phyloP scores from a whole-genome alignment of 2,888 invertebrate species.

The Scaptomyza flava region DNA sequence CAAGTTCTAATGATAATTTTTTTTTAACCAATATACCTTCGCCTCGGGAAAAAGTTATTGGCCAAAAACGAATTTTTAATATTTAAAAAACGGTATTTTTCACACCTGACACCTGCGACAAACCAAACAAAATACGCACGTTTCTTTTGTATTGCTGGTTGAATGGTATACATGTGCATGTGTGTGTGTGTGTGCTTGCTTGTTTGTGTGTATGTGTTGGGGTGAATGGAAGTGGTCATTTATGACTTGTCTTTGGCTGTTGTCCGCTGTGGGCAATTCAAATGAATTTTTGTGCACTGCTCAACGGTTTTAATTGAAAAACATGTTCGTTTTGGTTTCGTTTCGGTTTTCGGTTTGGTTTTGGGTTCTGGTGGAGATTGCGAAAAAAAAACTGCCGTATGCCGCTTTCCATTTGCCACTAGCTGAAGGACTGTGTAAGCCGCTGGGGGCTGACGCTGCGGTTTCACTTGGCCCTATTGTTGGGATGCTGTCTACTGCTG shows the following conservation, averaged over 20 bases:
- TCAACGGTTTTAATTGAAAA: conserved; percentile 75
- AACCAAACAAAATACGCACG: neutral
- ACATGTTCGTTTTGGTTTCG: conserved; percentile 71
- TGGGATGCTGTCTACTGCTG: conserved; percentile 3
- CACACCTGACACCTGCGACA: neutral
- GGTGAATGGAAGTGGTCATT: conserved; percentile 46
- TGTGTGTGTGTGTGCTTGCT: neutral
- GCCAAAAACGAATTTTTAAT: neutral
- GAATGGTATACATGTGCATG: neutral
- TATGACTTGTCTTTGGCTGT: conserved; percentile 66
- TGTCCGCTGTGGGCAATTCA: conserved; percentile 54
- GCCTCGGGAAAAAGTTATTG: neutral
- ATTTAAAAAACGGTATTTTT: neutral
- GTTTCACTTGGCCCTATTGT: conserved; percentile 33
- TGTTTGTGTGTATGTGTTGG: neutral
- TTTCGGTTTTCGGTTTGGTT: conserved; percentile 55
- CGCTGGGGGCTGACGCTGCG: conserved; percentile 21
- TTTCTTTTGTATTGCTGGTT: conserved; percentile 1
- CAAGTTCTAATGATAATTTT: too few relatives aligned
- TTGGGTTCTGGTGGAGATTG: conserved; percentile 9
- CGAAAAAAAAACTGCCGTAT: conserved; percentile 24
- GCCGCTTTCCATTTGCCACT: conserved; percentile 37
- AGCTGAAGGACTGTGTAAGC: conserved; percentile 27
- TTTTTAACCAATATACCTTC: too few relatives aligned
- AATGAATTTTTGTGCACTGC: conserved; percentile 71